Evolutionary conservation across 2,888 invertebrate species (phyloP).

Genomic region (Schrankia costaestrigalis): DNA sequence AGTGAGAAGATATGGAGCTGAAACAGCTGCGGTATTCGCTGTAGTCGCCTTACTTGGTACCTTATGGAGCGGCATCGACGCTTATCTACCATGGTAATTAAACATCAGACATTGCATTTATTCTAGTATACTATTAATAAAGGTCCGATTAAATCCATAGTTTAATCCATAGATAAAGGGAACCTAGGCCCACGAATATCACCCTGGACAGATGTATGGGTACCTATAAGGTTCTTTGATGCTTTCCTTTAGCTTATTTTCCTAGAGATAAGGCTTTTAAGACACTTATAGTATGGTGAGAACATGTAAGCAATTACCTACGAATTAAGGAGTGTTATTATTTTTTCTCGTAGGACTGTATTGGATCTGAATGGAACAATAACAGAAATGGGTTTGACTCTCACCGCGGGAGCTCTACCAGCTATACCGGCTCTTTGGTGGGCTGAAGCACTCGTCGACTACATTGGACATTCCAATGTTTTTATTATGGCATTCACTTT

Average conservation of each 20-base stretch:
- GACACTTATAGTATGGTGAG: too few species aligned
- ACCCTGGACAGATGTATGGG: too few species aligned
- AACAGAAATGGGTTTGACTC: slow-evolving; percentile 83
- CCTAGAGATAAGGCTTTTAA: too few species aligned
- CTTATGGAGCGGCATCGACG: slow-evolving; percentile 90
- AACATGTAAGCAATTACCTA: background rate
- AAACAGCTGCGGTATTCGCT: slow-evolving; percentile 85
- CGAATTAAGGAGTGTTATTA: background rate
- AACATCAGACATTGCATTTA: too few species aligned
- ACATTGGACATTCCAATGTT: slow-evolving; percentile 90
- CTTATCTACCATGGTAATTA: slow-evolving; percentile 85
- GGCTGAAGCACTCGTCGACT: slow-evolving; percentile 91
- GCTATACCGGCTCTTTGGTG: slow-evolving; percentile 86
- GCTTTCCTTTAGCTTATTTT: too few species aligned
- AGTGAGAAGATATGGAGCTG: slow-evolving; percentile 87
- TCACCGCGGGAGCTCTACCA: slow-evolving; percentile 85
- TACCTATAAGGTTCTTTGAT: too few species aligned
- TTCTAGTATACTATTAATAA: too few species aligned
- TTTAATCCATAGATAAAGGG: too few species aligned
- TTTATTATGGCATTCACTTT: slow-evolving; percentile 90
- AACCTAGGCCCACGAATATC: too few species aligned
- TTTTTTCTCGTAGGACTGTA: slow-evolving; percentile 76
- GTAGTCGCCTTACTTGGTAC: slow-evolving; percentile 86
- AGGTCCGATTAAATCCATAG: too few species aligned
- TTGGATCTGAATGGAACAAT: slow-evolving; percentile 73